Conservation (phyloP, 2,113 vertebrate genomes). For the Origma solitaria region DNA sequence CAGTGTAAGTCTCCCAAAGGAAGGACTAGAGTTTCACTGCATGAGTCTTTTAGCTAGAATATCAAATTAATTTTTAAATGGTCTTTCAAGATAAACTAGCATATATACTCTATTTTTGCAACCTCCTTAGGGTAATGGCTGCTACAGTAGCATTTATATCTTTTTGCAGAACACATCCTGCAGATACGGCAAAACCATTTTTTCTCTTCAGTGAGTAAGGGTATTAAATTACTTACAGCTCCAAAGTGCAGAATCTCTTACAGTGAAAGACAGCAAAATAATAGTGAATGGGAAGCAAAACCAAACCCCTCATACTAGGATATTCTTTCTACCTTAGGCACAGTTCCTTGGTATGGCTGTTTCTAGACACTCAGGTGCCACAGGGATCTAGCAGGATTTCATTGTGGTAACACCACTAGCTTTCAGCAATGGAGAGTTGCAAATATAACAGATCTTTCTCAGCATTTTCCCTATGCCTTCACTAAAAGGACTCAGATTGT, state of each 20-base stretch:
- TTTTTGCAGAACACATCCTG: not conserved
- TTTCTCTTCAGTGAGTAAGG: not conserved
- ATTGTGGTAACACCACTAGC: not conserved
- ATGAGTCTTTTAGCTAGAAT: not conserved
- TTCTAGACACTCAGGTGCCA: not conserved
- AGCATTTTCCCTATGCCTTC: not conserved
- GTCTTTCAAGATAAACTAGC: constrained; percentile 2
- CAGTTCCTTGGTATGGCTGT: not conserved
- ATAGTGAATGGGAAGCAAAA: not conserved
- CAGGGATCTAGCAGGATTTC: not conserved
- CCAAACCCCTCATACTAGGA: not conserved
- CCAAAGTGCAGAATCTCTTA: not conserved
- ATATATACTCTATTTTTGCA: not conserved
- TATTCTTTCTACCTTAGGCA: not conserved
- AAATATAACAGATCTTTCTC: not conserved
- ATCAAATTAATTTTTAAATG: constrained; percentile 14
- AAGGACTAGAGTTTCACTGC: not conserved
- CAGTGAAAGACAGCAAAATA: not conserved
- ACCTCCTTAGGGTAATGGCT: not conserved
- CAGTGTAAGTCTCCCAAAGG: not conserved
- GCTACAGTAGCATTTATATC: not conserved
- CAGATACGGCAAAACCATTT: not conserved
- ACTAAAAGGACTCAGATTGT: not conserved
- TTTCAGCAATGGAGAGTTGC: not conserved
- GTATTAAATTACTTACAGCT: not conserved